Evolutionary conservation across 2,113 vertebrate genomes (phyloP).

Genomic region (Heliornis fulica): DNA sequence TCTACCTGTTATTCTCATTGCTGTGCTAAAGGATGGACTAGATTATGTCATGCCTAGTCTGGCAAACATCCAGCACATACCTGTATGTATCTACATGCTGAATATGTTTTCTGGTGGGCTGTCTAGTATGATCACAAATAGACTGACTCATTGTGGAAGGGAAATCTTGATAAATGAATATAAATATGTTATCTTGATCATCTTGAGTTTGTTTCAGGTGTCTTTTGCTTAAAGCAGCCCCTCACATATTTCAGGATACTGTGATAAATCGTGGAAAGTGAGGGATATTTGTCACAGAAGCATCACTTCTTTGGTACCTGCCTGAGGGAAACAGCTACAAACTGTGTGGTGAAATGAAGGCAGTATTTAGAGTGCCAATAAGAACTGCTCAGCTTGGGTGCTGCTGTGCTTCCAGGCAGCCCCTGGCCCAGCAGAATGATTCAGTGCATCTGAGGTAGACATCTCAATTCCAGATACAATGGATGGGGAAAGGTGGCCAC

Average conservation of each 20-base stretch:
- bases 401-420: neutral
- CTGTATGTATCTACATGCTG: neutral
- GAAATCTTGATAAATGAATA: neutral
- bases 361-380: neutral
- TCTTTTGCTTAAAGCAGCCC: neutral
- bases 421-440: neutral
- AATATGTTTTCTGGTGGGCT: neutral
- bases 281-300: neutral
- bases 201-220: neutral
- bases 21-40: neutral
- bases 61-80: neutral
- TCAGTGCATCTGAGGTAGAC: neutral
- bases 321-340: neutral
- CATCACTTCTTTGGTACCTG: neutral
- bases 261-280: neutral
- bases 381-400: conserved; percentile 2
- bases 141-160: neutral
- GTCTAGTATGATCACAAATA: neutral
- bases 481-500: neutral
- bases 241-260: neutral
- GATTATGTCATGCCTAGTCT: neutral
- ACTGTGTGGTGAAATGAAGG: neutral
- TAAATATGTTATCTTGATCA: neutral
- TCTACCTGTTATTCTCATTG: neutral
- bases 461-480: neutral